phyloP scores from a whole-genome alignment of 2,797 vertebrate species.

The Darevskia nairensis region DNA sequence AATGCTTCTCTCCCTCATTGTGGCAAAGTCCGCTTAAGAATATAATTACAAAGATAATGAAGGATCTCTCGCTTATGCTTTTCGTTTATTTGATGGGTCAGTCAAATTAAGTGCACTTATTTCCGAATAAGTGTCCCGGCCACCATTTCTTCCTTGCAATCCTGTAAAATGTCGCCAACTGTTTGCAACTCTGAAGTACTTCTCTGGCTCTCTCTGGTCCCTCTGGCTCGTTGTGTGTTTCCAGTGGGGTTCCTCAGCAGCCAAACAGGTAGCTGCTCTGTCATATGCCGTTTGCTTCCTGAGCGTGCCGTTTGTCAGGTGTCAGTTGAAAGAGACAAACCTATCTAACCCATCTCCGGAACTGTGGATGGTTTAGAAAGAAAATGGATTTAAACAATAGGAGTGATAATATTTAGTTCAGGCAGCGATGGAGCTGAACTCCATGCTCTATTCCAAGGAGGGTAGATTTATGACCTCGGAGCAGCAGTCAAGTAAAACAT shows the following conservation, averaged over 20 bases:
- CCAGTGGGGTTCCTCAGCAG: not conserved
- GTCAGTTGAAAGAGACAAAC: not conserved
- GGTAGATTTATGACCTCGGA: conserved; percentile 36
- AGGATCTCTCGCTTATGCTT: not conserved
- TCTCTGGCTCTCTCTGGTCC: not conserved
- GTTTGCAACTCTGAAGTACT: not conserved
- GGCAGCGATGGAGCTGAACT: conserved; percentile 20
- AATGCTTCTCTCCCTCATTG: not conserved
- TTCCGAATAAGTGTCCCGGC: not conserved
- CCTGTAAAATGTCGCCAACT: not conserved
- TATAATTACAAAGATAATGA: not conserved
- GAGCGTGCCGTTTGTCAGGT: not conserved
- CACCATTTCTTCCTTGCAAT: not conserved
- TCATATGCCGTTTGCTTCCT: not conserved
- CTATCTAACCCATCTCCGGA: not conserved
- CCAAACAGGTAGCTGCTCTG: not conserved
- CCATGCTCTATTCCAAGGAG: conserved; percentile 30
- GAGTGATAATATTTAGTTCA: conserved; percentile 48
- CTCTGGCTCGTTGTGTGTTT: not conserved
- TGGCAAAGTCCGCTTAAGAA: not conserved
- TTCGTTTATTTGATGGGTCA: not conserved
- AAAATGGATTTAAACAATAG: conserved; percentile 24
- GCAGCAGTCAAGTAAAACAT: rapidly evolving
- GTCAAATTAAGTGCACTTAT: not conserved
- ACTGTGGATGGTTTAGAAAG: not conserved